These are phyloP conservation scores for Didymodactylos carnosus DNA, from an alignment of 2,888 invertebrate genomes.

Conservation along the genomic window DNA sequence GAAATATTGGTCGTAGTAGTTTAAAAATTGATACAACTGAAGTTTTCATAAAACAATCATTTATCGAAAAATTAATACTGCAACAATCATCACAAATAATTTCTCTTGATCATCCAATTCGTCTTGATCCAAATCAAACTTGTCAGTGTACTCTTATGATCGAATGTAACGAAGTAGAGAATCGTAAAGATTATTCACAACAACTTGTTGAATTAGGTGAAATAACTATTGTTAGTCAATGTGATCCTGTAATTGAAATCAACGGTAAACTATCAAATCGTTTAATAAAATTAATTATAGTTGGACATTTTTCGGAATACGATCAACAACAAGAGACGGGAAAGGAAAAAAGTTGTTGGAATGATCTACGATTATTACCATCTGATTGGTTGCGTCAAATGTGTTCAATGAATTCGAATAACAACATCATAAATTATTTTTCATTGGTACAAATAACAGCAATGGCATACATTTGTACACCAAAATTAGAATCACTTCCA, in stretches of 20 bases:
- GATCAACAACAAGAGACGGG: not conserved
- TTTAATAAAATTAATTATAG: not conserved
- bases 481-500: not conserved
- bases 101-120: not conserved
- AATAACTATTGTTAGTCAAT: not conserved
- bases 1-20: not conserved
- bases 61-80: no score
- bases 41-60: no score
- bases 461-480: not conserved
- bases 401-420: not conserved
- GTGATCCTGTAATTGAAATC: not conserved
- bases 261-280: not conserved
- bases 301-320: not conserved
- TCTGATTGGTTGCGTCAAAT: not conserved
- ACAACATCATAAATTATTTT: not conserved
- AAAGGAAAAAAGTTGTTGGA: not conserved
- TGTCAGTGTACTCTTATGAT: not conserved
- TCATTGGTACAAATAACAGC: not conserved
- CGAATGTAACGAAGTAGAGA: not conserved
- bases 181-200: not conserved
- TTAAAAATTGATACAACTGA: not conserved
- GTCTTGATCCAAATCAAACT: not conserved
- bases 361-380: not conserved
- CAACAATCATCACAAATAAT: no score
- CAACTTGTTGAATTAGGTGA: not conserved